phyloP scores from a whole-genome alignment of 2,113 vertebrate species.

The Pristiophorus japonicus region DNA sequence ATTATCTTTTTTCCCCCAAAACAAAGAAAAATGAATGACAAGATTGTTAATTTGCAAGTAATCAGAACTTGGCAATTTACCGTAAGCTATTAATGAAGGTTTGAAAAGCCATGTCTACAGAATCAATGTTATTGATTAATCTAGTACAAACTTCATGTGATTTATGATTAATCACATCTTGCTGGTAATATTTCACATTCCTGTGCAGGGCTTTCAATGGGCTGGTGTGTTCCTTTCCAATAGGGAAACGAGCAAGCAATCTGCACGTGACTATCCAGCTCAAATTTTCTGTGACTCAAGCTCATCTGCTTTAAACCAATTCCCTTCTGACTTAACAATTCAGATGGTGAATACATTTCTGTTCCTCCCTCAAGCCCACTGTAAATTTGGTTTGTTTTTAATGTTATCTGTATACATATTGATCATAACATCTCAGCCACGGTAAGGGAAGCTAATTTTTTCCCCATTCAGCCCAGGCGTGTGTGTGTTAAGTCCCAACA shows the following conservation, averaged over 20 bases:
- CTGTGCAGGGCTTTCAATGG: not conserved
- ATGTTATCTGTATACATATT: not conserved
- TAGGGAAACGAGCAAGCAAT: not conserved
- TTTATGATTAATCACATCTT: slow-evolving; percentile 19
- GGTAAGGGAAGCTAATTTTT: too few relatives aligned
- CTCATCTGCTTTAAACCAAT: not conserved
- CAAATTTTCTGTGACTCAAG: not conserved
- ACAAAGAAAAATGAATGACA: slow-evolving; percentile 1
- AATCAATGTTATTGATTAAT: slow-evolving; percentile 34
- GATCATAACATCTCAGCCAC: not conserved
- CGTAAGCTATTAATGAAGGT: slow-evolving; percentile 7
- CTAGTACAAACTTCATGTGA: slow-evolving; percentile 7
- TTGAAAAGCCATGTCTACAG: slow-evolving; percentile 14
- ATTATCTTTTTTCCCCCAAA: not conserved
- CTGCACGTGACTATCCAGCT: not conserved
- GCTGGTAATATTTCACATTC: not conserved
- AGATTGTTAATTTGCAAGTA: slow-evolving; percentile 27
- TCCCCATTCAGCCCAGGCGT: too few relatives aligned
- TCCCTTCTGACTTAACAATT: not conserved
- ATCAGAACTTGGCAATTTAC: slow-evolving; percentile 27
- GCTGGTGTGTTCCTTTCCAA: not conserved
- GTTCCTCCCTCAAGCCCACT: not conserved
- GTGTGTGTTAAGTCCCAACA: too few relatives aligned
- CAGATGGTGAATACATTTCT: not conserved
- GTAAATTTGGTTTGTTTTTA: not conserved